Conservation (phyloP, 2,797 vertebrate genomes). For the Bufotes viridis region DNA sequence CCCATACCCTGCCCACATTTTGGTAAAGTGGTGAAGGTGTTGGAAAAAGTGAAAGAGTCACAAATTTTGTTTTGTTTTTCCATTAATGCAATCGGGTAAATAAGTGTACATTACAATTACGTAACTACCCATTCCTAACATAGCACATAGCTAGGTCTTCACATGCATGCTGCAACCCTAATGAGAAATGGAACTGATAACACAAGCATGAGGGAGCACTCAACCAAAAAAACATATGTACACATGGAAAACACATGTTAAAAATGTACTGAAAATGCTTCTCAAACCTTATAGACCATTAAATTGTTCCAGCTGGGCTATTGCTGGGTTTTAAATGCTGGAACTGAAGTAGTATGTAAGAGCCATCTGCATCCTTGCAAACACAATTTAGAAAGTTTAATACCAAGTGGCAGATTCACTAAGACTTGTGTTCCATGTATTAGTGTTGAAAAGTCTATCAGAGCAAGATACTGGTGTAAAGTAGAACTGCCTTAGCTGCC, state of each 20-base stretch:
- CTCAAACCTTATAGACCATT: not conserved
- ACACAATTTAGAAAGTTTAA: not conserved
- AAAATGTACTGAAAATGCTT: not conserved
- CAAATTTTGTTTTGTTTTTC: not conserved
- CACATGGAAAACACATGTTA: slow-evolving; percentile 36
- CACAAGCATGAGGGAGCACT: not conserved
- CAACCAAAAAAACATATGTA: not conserved
- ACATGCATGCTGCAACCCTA: not conserved
- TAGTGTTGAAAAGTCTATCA: no score
- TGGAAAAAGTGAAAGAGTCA: no score
- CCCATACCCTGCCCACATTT: no score
- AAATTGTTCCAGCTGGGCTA: not conserved
- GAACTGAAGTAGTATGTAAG: not conserved
- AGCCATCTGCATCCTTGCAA: not conserved
- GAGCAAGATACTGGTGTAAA: no score
- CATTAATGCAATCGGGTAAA: not conserved
- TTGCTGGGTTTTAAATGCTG: not conserved
- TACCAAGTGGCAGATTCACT: no score
- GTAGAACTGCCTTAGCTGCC: no score
- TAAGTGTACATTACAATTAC: not conserved
- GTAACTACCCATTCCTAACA: not conserved
- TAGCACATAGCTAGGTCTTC: not conserved
- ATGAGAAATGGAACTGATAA: slow-evolving; percentile 14
- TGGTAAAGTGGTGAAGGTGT: no score
- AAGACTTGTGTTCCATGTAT: no score